Evolutionary conservation across 2,888 invertebrate species (phyloP).

Genomic region (Thereva unica): DNA sequence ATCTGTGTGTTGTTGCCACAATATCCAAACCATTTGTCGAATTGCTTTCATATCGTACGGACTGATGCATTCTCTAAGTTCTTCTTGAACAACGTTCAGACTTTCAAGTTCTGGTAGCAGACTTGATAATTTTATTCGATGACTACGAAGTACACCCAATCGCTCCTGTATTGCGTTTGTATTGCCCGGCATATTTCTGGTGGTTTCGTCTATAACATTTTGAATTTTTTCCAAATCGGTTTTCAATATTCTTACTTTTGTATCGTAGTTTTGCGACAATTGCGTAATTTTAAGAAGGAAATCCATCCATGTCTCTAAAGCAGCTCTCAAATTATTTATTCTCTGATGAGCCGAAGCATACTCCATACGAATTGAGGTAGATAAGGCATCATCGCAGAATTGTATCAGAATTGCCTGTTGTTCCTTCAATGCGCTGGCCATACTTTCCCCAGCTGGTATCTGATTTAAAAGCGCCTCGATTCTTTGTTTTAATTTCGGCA

Average conservation of each 20-base stretch:
- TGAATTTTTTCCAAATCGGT: slow-evolving; percentile 68
- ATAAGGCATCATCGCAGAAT: slow-evolving; percentile 77
- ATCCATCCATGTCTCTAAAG: slow-evolving; percentile 79
- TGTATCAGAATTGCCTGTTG: slow-evolving; percentile 69
- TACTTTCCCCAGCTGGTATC: slow-evolving; percentile 70
- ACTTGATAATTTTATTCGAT: slow-evolving; percentile 60
- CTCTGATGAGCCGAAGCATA: slow-evolving; percentile 76
- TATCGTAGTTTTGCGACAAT: slow-evolving; percentile 68
- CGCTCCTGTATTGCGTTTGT: slow-evolving; percentile 67
- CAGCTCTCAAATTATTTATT: slow-evolving; percentile 78
- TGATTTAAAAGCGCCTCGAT: slow-evolving; percentile 72
- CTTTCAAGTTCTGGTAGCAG: slow-evolving; percentile 68
- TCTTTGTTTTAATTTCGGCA: slow-evolving; percentile 70
- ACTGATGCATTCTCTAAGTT: slow-evolving; percentile 82
- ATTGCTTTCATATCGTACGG: slow-evolving; percentile 81
- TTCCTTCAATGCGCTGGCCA: slow-evolving; percentile 65
- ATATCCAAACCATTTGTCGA: slow-evolving; percentile 75
- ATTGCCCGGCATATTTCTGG: slow-evolving; percentile 63
- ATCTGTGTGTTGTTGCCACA: slow-evolving; percentile 80
- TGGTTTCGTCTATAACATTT: slow-evolving; percentile 63
- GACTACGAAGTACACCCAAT: slow-evolving; percentile 66
- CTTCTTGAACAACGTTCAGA: slow-evolving; percentile 75
- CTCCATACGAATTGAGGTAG: slow-evolving; percentile 80
- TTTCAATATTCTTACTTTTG: slow-evolving; percentile 65
- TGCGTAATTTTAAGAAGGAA: slow-evolving; percentile 71